Evolutionary conservation across 1,140 invertebrate genomes (phyloP), one percentile per base, ranked within the genome.

Genomic region (Leptinotarsa texana): DNA sequence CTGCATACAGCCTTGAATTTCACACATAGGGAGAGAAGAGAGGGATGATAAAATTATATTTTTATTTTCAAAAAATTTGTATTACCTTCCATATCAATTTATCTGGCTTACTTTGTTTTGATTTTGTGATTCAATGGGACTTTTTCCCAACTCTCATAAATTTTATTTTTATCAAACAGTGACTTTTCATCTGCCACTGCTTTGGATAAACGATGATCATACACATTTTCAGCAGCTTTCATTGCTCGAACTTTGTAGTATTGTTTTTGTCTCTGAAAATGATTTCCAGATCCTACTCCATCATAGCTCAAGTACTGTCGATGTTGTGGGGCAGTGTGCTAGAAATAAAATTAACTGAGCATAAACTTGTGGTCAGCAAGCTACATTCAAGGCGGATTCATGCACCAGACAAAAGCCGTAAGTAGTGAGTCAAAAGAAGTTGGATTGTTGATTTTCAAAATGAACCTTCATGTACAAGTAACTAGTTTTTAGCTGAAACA

Each of bases 241-340:
- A 90, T 88, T 0, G 93, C 93, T 79, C 90, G 87, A 63, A 90
- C 86, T 81, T 92, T 90, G 15, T 88, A 85, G 84, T 92, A 93
- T 80, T 95, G 92, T 76, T 91, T 92, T 80, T 95, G 88, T 70
- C 95, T 85, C 85, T 95, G 92, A 69, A 87, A 91, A 1, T 92
- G 93, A 8, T 92, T 93, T 0, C 95, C 95, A 69, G 88, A 83
- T 1, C 95, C 95, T 13, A 93, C 84, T 22, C 93, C 93, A 78
- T 94, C 94, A 84, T 91, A 93, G 73, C 88, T 92, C 57, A 97
- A 86, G 83, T 94, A 96, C 81, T 95, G 94, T 42, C 95, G 88
- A 83, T 97, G 95, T 84, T 96, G 95, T 1, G 95, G 94, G 21
- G 93, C 93, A 75, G 93, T 95, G 80, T 96, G 94, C 89, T 93